A percentile compares a stretch with the other conserved stretches of the same genome.
These are phyloP conservation scores for Prorops nasuta DNA, from an alignment of 1,140 invertebrate species.

Conservation along the genomic window DNA sequence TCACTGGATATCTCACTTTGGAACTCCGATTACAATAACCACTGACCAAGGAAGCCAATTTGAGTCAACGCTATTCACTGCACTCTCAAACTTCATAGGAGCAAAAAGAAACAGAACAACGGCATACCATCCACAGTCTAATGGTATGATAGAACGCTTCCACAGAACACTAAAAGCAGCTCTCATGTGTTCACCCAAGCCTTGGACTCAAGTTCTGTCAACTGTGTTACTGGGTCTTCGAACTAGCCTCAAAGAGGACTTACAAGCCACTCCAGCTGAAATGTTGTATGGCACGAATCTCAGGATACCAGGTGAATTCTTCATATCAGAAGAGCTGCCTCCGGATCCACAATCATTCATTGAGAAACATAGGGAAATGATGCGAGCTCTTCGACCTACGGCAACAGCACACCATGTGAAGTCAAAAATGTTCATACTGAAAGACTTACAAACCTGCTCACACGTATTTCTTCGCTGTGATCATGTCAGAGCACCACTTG, in stretches of 20 bases:
- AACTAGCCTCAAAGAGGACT: constrained; percentile 17
- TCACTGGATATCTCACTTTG: constrained; percentile 40
- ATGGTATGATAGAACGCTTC: constrained; percentile 37
- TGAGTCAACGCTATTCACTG: constrained; percentile 3
- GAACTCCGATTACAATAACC: constrained; percentile 16
- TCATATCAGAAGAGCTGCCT: constrained; percentile 19
- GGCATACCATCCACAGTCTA: constrained; percentile 31
- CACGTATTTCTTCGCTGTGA: not conserved
- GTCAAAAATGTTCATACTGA: not conserved
- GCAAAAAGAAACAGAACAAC: constrained; percentile 14
- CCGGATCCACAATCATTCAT: constrained; percentile 23
- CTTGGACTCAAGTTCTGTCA: constrained; percentile 34
- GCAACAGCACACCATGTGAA: not conserved
- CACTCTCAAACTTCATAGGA: not conserved
- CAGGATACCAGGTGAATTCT: constrained; percentile 38
- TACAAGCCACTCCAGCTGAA: constrained; percentile 29
- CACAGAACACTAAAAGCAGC: constrained; percentile 38
- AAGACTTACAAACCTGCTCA: not conserved
- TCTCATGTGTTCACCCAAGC: too few relatives aligned
- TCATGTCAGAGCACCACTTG: not conserved
- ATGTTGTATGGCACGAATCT: constrained; percentile 36
- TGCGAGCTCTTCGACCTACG: not conserved
- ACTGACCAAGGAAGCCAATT: constrained; percentile 5
- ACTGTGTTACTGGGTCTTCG: constrained; percentile 39
- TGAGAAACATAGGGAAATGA: not conserved